These are phyloP conservation scores for Rhynchophorus ferrugineus DNA, from an alignment of 1,140 invertebrate species.

Conservation along the genomic window DNA sequence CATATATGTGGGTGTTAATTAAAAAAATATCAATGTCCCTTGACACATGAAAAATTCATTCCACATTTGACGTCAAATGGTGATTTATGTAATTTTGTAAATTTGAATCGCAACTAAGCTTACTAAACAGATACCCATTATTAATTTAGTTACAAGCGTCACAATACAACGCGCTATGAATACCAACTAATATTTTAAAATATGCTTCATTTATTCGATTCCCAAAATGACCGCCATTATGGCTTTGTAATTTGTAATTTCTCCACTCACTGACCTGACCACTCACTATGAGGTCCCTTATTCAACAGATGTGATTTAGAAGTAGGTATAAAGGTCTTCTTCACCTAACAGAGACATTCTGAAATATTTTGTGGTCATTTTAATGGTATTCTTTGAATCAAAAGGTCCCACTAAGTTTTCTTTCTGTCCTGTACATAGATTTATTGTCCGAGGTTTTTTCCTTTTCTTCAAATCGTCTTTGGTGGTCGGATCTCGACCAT, in stretches of 20 bases:
- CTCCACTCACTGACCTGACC: too few species aligned
- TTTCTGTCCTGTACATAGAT: constrained; percentile 10
- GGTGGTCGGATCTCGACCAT: neutral
- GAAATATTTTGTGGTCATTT: constrained; percentile 11
- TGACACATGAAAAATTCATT: neutral
- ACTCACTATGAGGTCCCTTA: too few species aligned
- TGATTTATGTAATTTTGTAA: neutral
- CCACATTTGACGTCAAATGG: neutral
- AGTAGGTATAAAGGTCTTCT: neutral
- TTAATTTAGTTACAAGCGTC: neutral
- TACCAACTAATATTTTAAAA: neutral
- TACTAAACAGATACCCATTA: neutral
- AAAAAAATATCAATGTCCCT: neutral
- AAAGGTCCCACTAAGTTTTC: constrained; percentile 5
- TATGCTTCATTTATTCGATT: neutral
- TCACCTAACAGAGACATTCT: constrained; percentile 10
- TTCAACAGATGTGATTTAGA: neutral
- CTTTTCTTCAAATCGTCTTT: constrained; percentile 2
- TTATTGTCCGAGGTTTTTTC: constrained; percentile 12
- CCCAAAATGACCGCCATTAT: neutral
- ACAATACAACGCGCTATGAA: neutral
- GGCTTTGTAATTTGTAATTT: neutral
- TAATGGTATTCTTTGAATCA: constrained; percentile 9
- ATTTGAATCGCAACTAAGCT: neutral
- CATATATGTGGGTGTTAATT: neutral